These are phyloP conservation scores for Brachyrhaphis roseni DNA, from an alignment of 2,797 vertebrate species.

Conservation along the genomic window DNA sequence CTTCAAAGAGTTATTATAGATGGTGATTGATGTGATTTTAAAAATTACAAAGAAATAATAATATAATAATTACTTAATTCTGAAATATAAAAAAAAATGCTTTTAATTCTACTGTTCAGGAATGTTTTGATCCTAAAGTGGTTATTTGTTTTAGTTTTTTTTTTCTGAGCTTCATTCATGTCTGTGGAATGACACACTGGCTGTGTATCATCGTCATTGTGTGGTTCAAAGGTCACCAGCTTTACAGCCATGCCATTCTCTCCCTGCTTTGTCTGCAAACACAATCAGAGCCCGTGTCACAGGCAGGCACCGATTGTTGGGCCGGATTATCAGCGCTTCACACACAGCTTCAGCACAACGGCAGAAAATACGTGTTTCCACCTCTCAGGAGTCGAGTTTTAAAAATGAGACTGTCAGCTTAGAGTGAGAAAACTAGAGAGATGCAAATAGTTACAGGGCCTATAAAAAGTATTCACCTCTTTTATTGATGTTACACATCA, in stretches of 20 bases:
- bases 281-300: slow-evolving; percentile 53
- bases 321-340: slow-evolving; percentile 60
- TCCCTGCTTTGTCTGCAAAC: slow-evolving; percentile 76
- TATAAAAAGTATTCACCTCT: background rate
- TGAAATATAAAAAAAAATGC: background rate
- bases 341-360: slow-evolving; percentile 40
- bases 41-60: too few relatives aligned
- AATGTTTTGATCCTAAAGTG: background rate
- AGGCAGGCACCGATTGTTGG: slow-evolving; percentile 69
- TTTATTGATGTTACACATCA: background rate
- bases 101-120: background rate
- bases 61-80: too few relatives aligned
- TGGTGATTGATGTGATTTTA: too few relatives aligned
- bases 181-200: slow-evolving; percentile 16
- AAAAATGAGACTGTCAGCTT: background rate
- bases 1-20: too few relatives aligned
- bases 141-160: slow-evolving; percentile 7
- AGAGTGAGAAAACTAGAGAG: background rate
- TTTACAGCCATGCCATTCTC: slow-evolving; percentile 67
- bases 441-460: background rate
- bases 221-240: slow-evolving; percentile 71
- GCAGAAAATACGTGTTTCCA: slow-evolving; percentile 45
- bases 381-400: background rate
- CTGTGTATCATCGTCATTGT: slow-evolving; percentile 54
- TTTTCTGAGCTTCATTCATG: slow-evolving; percentile 22